These are phyloP conservation scores for Canis aureus DNA, from an alignment of 2,113 vertebrate species.

Conservation along the genomic window DNA sequence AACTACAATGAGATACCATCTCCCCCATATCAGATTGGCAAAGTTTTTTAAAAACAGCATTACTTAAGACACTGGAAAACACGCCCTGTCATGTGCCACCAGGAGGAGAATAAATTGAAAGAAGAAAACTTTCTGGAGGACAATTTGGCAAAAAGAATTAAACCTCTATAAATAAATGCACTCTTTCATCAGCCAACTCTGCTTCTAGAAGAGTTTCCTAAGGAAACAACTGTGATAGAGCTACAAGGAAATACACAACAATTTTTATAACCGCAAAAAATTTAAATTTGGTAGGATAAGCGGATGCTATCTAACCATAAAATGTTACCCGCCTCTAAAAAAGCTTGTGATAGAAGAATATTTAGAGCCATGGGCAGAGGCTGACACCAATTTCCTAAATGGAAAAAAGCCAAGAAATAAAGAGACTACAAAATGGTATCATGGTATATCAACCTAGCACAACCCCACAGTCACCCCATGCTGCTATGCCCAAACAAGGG, in stretches of 20 bases:
- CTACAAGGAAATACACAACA: neutral
- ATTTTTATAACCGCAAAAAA: conserved; percentile 50
- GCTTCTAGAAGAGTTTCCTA: neutral
- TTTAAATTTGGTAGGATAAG: neutral
- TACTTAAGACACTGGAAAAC: conserved; percentile 41
- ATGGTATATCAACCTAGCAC: neutral
- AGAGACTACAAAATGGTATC: neutral
- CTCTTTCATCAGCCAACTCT: neutral
- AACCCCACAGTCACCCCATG: neutral
- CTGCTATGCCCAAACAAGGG: neutral
- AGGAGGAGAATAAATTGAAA: conserved; percentile 55
- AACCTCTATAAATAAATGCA: neutral
- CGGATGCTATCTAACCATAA: neutral
- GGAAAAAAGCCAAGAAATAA: neutral
- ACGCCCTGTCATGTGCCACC: neutral
- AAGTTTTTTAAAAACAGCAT: conserved; percentile 40
- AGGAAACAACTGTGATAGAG: neutral
- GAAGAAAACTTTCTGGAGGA: neutral
- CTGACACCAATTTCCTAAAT: conserved; percentile 6
- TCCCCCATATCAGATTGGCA: conserved; percentile 37
- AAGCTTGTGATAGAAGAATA: neutral
- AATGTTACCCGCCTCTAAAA: neutral
- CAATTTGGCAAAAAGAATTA: conserved; percentile 51
- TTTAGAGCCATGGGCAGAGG: neutral
- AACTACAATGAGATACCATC: conserved; percentile 28